Conservation (phyloP, 2,797 vertebrate species). For the Hemibagrus guttatus region DNA sequence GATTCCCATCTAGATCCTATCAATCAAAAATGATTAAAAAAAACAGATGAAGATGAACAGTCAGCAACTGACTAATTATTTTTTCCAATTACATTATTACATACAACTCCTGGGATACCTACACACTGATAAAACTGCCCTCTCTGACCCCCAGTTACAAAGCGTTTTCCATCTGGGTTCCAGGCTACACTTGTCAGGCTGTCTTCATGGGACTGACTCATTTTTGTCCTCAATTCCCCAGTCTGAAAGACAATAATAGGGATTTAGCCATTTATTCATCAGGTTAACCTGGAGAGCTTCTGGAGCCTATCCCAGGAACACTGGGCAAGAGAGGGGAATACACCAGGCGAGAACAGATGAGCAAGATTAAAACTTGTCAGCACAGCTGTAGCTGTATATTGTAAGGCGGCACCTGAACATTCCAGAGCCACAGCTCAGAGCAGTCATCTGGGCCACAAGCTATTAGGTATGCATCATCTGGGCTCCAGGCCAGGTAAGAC, state of each 20-base stretch:
- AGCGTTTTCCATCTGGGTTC: constrained; percentile 97
- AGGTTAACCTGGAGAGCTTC: not conserved
- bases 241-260: constrained; percentile 73
- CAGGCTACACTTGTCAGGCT: constrained; percentile 96
- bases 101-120: constrained; percentile 68
- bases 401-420: constrained; percentile 81
- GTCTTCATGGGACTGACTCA: constrained; percentile 98
- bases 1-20: constrained; percentile 95
- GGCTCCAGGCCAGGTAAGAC: constrained; percentile 96
- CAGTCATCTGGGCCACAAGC: constrained; percentile 97
- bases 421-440: constrained; percentile 98
- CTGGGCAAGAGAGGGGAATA: not conserved
- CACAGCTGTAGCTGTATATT: not conserved
- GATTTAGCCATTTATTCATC: constrained; percentile 8
- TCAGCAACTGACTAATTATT: not conserved
- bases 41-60: not conserved
- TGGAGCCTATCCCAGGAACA: not conserved
- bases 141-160: constrained; percentile 93
- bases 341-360: not conserved
- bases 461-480: constrained; percentile 92
- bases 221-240: constrained; percentile 94
- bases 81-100: not conserved
- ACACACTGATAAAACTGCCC: constrained; percentile 99
- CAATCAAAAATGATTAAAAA: constrained; percentile 38
- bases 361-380: constrained; percentile 1